Base-by-base conservation (phyloP, 2,888 invertebrate genomes). In the Dioctria rufipes region DNA sequence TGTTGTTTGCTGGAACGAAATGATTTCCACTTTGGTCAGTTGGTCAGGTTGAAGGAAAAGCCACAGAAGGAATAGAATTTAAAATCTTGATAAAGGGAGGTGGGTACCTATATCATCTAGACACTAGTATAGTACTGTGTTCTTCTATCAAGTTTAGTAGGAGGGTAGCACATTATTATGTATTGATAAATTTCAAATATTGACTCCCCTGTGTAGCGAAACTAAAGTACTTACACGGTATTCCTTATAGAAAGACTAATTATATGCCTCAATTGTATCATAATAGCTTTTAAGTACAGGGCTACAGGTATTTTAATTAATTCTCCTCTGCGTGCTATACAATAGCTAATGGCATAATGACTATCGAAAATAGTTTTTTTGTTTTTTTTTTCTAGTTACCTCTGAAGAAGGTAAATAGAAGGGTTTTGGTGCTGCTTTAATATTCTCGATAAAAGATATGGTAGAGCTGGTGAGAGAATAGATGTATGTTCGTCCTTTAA, bases 281-380 rank as follows among this genome's bases (percentile, higher is more conserved):
- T 78, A 81, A 81, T 81, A 69, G 75, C 39, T 80, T 79, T 67
- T 73, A 78, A 81, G 77, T 81, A 80, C 77, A 42, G 39, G 60
- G 77, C 49, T 80, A 69, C 81, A 81, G 79, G 81, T 75, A 81
- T 81, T 81, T 80, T 79, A 80, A 81, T 81, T 81, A 80, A 81
- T 81, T 81, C 78, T 80, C 80, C 25, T 25, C 80, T 80, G 81
- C 67, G 80, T 77, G 46, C 43, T 60, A 67, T 58, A 79, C 60
- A 79, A 79, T 25, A 25, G 25, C 25, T 25, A 25, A 25, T 67
- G 43, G 39, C 67, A 37, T 69, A 79, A 80, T 81, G 81, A 81
- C 80, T 81, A 67, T 80, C 77, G 40, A 80, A 78, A 81, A 81
- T 78, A 49, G 51, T 46, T 60, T 25, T 0, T 25, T 46, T 60